These are phyloP conservation scores for Strigamia crassipes DNA, from an alignment of 2,888 invertebrate species.

Conservation along the genomic window DNA sequence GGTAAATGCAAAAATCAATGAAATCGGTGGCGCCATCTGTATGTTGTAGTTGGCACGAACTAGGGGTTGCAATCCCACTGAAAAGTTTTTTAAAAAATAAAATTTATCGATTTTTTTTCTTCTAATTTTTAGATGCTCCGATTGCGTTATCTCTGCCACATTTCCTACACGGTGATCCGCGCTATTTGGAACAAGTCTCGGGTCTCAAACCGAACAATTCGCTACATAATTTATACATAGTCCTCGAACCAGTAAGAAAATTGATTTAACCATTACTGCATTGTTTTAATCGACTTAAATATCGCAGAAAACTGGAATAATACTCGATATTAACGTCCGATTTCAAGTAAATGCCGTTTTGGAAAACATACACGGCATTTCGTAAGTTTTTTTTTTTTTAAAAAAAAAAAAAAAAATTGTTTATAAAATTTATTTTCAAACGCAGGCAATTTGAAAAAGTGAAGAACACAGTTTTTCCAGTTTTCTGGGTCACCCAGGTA, in stretches of 20 bases:
- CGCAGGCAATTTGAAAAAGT: conserved; percentile 23
- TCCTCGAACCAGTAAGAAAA: conserved; percentile 16
- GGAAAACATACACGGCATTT: conserved; percentile 31
- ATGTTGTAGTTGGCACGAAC: too few species aligned
- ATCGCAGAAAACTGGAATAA: conserved; percentile 14
- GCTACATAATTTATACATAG: conserved; percentile 38
- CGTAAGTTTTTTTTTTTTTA: too few species aligned
- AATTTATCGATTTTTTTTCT: neutral
- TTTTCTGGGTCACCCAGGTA: conserved; percentile 27
- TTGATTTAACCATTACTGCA: neutral
- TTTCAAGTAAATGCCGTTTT: conserved; percentile 29
- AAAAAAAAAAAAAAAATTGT: too few species aligned
- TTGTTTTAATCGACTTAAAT: neutral
- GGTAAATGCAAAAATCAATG: conserved; percentile 34
- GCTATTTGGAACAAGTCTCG: conserved; percentile 25
- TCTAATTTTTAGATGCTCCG: conserved; percentile 46
- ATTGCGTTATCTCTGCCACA: conserved; percentile 48
- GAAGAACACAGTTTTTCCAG: neutral
- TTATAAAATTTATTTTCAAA: too few species aligned
- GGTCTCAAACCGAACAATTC: conserved; percentile 47
- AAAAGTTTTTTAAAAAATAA: too few species aligned
- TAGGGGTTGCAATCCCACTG: too few species aligned
- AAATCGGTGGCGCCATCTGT: too few species aligned
- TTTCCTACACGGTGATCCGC: conserved; percentile 46
- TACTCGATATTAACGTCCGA: neutral